Conservation (phyloP, 1,140 invertebrate genomes). For the Hylyphantes graminicola region DNA sequence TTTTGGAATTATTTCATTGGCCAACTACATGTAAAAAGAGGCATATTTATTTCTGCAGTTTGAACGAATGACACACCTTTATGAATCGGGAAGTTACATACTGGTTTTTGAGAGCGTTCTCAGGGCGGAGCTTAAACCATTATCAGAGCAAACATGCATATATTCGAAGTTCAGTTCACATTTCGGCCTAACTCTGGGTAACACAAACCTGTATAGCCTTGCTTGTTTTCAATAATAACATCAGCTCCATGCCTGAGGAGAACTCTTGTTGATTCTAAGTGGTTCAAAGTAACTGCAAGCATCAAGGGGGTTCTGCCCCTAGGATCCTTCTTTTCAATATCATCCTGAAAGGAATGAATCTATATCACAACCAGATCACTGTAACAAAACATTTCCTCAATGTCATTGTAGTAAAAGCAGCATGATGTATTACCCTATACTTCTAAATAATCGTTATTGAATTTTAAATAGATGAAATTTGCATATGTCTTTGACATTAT, state of each 20-base stretch:
- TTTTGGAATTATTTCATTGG: no score
- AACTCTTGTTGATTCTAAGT: conserved; percentile 81
- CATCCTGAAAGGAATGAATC: conserved; percentile 63
- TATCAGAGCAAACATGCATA: no score
- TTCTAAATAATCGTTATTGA: no score
- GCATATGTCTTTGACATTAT: background rate
- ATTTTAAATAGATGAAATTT: background rate
- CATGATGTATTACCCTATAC: no score
- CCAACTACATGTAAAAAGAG: no score
- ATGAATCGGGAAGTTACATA: no score
- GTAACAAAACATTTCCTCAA: background rate
- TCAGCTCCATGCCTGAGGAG: conserved; percentile 89
- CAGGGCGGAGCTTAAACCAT: no score
- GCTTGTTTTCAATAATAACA: conserved; percentile 89
- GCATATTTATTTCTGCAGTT: no score
- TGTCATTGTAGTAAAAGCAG: background rate
- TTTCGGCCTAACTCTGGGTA: no score
- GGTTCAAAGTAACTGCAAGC: conserved; percentile 89
- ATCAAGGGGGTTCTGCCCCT: conserved; percentile 91
- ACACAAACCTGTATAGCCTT: conserved; percentile 72
- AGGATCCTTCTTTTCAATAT: conserved; percentile 86
- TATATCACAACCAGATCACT: background rate
- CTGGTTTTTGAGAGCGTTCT: no score
- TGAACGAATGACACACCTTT: no score
- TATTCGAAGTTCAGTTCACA: no score